Base-by-base conservation (phyloP, 2,113 vertebrate genomes). In the Bambusicola thoracicus region DNA sequence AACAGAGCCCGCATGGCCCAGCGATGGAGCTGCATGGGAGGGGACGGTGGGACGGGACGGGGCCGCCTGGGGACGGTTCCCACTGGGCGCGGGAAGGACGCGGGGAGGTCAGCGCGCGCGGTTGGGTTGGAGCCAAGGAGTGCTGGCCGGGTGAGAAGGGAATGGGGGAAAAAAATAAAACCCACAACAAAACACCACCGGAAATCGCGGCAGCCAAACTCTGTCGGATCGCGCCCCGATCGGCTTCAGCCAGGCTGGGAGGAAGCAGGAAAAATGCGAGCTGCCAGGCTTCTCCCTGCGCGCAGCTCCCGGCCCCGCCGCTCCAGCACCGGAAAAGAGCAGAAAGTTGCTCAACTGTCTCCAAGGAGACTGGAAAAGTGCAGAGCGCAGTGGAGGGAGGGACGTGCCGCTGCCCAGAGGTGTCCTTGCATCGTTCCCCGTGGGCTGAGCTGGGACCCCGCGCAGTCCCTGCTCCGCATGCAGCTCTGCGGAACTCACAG, bases 151-250 rank as follows among this genome's bases (percentile, higher is more conserved):
- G 61, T 46, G 7, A 29, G 3, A 44, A 67, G 49, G 81, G 41
- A 83, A 76, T 77, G 61, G 90, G 90, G 24, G 12, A 36, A 58
- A n/a, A n/a, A 40, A 32, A n/a, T 21, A 73, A 73, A 68, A 56
- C 29, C 53, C 53, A 41, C 29, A 89, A 73, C 51, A 77, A 78
- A 87, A 81, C 53, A 24, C 29, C 70, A 61, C 62, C 91, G 92
- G 95, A 93, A 94, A 94, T 36, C 10, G 18, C 29, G 5, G 92
- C 6, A 73, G 95, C 95, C 93, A 62, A 91, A 61, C 3, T 56
- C 70, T 20, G 65, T 15, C 43, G 1, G 61, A 55, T 55, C 40
- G 11, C 3, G 65, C 55, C 46, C 38, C 66, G 46, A 38, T 32
- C 22, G 27, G 40, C 78, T 14, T 24, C 81, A 12, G 38, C 38